phyloP scores from a whole-genome alignment of 92 coral and sea anemone species.

The Phymanthus crucifer region DNA sequence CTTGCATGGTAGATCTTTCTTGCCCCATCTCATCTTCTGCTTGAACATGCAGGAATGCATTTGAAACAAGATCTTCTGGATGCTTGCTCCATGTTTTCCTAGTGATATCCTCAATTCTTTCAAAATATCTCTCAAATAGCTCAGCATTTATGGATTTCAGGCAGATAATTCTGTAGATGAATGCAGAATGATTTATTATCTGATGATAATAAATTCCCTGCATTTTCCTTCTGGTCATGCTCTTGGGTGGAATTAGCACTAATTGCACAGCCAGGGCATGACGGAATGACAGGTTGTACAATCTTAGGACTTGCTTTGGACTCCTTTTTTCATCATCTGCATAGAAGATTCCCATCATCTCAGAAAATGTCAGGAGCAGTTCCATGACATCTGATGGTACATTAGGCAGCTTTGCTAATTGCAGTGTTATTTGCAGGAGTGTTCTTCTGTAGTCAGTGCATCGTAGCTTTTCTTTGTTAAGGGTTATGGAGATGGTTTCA shows the following conservation, averaged over 20 bases:
- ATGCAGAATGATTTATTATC: slow-evolving; percentile 15
- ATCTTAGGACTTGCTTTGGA: neutral
- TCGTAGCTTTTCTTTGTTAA: slow-evolving; percentile 8
- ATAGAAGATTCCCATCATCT: slow-evolving; percentile 17
- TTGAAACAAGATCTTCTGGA: slow-evolving; percentile 21
- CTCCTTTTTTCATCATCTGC: too few relatives aligned
- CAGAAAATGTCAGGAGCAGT: slow-evolving; percentile 4
- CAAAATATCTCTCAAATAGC: slow-evolving; percentile 29
- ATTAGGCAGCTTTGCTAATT: neutral
- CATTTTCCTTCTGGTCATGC: slow-evolving; percentile 24
- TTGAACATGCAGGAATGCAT: slow-evolving; percentile 28
- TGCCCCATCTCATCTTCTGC: slow-evolving; percentile 18
- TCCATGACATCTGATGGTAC: slow-evolving; percentile 6
- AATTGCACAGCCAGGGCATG: slow-evolving; percentile 18
- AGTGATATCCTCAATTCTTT: slow-evolving; percentile 9
- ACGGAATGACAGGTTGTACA: slow-evolving; percentile 10
- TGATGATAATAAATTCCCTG: slow-evolving; percentile 29
- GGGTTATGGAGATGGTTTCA: slow-evolving; percentile 4
- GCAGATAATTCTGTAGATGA: slow-evolving; percentile 23
- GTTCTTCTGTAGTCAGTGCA: slow-evolving; percentile 16
- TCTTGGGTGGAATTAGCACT: slow-evolving; percentile 17
- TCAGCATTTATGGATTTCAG: slow-evolving; percentile 16
- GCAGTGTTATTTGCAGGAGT: slow-evolving; percentile 30
- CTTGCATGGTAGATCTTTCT: neutral
- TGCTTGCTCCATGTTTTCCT: slow-evolving; percentile 30